These are phyloP conservation scores for Drosophila melanosoma DNA, from an alignment of 2,888 invertebrate genomes.

Conservation along the genomic window DNA sequence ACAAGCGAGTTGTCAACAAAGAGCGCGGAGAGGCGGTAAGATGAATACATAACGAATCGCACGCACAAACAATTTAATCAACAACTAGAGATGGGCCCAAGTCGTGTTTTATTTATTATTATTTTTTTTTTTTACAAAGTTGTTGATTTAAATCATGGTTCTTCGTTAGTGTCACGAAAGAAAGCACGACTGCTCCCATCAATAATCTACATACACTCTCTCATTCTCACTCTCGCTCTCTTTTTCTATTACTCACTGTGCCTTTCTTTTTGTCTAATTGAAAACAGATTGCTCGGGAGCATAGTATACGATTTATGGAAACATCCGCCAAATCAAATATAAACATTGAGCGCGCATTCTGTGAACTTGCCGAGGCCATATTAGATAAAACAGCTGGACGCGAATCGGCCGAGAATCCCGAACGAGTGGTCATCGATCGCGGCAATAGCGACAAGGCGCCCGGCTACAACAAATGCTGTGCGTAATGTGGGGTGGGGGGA, in stretches of 20 bases:
- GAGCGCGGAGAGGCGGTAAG: conserved; percentile 96
- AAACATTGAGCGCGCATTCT: conserved; percentile 98
- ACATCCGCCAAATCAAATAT: conserved; percentile 98
- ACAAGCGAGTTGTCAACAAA: conserved; percentile 95
- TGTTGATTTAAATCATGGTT: neutral
- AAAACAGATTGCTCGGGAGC: conserved; percentile 95
- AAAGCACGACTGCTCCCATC: neutral
- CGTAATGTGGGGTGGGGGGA: conserved; percentile 75
- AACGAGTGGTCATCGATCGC: conserved; percentile 90
- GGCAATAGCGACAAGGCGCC: conserved; percentile 84
- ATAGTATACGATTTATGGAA: conserved; percentile 98
- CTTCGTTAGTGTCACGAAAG: neutral
- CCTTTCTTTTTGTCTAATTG: conserved; percentile 30
- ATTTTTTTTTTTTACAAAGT: neutral
- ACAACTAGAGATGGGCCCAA: neutral
- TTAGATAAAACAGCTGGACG: conserved; percentile 95
- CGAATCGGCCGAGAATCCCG: conserved; percentile 91
- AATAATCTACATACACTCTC: neutral
- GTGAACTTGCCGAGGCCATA: conserved; percentile 97
- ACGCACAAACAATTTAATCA: conserved; percentile 10
- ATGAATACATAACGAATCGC: neutral
- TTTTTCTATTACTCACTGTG: neutral
- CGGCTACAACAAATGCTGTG: conserved; percentile 85
- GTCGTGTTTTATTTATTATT: neutral
- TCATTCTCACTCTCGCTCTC: neutral